These are phyloP conservation scores for Ecliptopera silaceata DNA, from an alignment of 2,888 invertebrate species.

Conservation along the genomic window DNA sequence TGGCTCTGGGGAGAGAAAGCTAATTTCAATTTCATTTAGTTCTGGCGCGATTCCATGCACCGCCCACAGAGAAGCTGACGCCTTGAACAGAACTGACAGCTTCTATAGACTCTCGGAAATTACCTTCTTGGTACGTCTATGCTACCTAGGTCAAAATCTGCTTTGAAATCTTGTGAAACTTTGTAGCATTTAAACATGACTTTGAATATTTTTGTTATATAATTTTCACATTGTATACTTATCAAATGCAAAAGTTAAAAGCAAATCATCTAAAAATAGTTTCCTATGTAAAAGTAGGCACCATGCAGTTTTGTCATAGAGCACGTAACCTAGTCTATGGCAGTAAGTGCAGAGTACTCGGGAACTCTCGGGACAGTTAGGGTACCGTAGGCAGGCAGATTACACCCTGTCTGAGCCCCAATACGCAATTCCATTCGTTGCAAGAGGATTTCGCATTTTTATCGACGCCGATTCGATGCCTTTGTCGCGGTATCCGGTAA, in stretches of 20 bases:
- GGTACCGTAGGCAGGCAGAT: slow-evolving; percentile 77
- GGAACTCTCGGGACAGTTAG: slow-evolving; percentile 73
- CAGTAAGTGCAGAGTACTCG: slow-evolving; percentile 59
- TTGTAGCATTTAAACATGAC: no score
- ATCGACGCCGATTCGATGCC: slow-evolving; percentile 63
- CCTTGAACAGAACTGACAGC: slow-evolving; percentile 19
- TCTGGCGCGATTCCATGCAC: slow-evolving; percentile 81
- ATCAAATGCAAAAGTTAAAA: no score
- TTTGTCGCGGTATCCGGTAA: slow-evolving; percentile 34
- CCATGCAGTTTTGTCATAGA: no score
- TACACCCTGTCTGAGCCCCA: slow-evolving; percentile 80
- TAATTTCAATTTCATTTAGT: slow-evolving; percentile 84
- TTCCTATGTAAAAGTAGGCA: no score
- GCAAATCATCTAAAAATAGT: no score
- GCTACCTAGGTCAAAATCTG: no score
- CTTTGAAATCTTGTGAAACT: no score
- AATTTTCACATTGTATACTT: no score
- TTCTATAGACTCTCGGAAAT: background rate
- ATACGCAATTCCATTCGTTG: slow-evolving; percentile 79
- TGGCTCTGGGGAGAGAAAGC: slow-evolving; percentile 80
- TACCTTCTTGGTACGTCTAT: background rate
- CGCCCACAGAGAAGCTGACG: slow-evolving; percentile 54
- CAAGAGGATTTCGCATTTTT: slow-evolving; percentile 77
- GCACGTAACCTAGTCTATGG: slow-evolving; percentile 58
- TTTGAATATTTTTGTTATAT: no score